These are phyloP conservation scores for Diachasma alloeum DNA, from an alignment of 1,140 invertebrate species.

Conservation along the genomic window DNA sequence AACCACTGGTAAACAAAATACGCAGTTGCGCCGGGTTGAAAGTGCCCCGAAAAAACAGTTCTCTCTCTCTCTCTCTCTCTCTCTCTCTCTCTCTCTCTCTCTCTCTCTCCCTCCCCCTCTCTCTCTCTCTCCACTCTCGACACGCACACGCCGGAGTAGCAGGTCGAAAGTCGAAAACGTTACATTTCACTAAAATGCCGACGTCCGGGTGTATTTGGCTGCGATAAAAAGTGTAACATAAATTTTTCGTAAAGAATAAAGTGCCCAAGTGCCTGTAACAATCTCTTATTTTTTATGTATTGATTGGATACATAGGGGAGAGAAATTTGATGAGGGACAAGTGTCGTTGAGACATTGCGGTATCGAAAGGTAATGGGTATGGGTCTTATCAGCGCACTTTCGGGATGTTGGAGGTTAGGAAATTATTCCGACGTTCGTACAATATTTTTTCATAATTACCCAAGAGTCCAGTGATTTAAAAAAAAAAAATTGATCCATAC, in stretches of 20 bases:
- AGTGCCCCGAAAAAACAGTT: neutral
- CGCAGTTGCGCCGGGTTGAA: slow-evolving; percentile 28
- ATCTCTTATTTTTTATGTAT: slow-evolving; percentile 37
- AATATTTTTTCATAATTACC: neutral
- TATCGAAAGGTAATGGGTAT: neutral
- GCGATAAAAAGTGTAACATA: slow-evolving; percentile 13
- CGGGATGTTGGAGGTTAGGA: slow-evolving; percentile 6
- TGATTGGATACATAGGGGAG: slow-evolving; percentile 5
- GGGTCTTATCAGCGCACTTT: neutral
- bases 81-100: no score
- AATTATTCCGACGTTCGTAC: neutral
- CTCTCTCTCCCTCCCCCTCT: no score
- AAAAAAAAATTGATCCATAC: neutral
- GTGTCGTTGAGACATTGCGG: neutral
- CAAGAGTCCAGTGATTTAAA: neutral
- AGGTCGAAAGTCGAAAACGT: neutral
- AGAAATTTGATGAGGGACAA: neutral
- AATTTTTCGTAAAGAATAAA: neutral
- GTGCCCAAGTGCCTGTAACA: neutral
- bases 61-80: no score
- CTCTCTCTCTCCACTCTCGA: neutral
- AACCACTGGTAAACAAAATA: neutral
- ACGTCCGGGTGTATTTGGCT: slow-evolving; percentile 41
- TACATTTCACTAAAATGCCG: slow-evolving; percentile 38
- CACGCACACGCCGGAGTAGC: neutral